Evolutionary conservation across 2,113 vertebrate species (phyloP), one percentile per base, ranked within the genome.

Genomic region (Pseudopodoces humilis): DNA sequence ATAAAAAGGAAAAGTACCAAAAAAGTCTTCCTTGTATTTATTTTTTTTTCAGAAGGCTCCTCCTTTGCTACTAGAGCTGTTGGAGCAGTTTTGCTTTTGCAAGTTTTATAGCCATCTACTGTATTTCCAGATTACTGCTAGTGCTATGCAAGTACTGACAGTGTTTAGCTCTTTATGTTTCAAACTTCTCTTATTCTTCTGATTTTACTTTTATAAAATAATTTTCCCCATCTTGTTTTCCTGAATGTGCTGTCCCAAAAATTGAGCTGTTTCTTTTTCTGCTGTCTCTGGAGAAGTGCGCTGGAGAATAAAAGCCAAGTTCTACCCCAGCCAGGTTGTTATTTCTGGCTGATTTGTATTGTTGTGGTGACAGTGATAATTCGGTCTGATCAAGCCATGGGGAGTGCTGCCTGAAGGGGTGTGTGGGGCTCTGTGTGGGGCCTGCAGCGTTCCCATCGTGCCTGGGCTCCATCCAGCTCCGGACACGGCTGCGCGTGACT

Each of bases 21-120:
- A 97, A 97, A 90, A 94, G 96, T 96, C 96, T 95, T 96, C 97
- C 97, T 97, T 98, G 95, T 98, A 96, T 98, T 98, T 97, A 96
- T 96, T 97, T 97, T 95, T 95, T 97, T 94, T 94, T 72, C 91
- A 69, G 80, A 94, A 96, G 53, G 84, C 87, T 94, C 33, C 90
- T 95, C 65, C 67, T 95, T 91, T 84, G 85, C 87, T 95, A 94
- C 78, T 97, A 97, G 97, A 97, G 91, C 88, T 84, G 37, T 96
- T 96, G 95, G 82, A 95, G 95, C 96, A 55, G 47, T 95, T 93
- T 97, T 83, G 96, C 96, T 87, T 95, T 84, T 87, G 79, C 56
- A 31, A 94, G 67, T 83, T 94, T 81, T 88, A 50, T 82, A 93
- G 72, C 39, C 41, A 77, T 69, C 68, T 86, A 41, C 63, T 85